Evolutionary conservation across 2,113 vertebrate species (phyloP).

Genomic region (Theristicus caerulescens): DNA sequence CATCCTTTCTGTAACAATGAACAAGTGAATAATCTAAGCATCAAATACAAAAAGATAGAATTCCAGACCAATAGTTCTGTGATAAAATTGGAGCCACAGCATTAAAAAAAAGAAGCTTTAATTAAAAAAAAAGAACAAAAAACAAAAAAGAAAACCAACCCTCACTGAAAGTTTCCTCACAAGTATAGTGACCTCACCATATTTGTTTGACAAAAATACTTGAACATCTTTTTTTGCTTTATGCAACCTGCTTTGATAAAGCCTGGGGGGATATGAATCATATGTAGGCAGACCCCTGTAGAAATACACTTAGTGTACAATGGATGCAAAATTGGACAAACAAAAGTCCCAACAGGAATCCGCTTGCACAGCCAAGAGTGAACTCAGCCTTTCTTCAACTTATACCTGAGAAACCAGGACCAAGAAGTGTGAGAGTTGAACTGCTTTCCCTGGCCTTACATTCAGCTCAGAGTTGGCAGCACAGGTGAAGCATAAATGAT

Average conservation of each 20-base stretch:
- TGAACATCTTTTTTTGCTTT: background rate
- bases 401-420: background rate
- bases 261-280: background rate
- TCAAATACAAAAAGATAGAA: background rate
- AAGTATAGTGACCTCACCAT: background rate
- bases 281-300: background rate
- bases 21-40: background rate
- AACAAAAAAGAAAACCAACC: background rate
- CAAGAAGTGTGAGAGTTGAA: background rate
- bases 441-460: background rate
- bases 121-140: background rate
- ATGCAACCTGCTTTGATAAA: background rate
- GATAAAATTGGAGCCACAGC: background rate
- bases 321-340: background rate
- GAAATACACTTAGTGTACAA: background rate
- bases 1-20: background rate
- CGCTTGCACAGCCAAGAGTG: background rate
- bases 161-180: background rate
- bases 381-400: background rate
- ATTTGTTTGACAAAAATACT: background rate
- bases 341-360: background rate
- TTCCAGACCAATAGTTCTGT: background rate
- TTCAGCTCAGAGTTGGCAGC: background rate
- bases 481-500: background rate
- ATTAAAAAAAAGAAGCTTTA: background rate